Base-by-base conservation (phyloP, 2,888 invertebrate species). In the Blastobasis adustella region DNA sequence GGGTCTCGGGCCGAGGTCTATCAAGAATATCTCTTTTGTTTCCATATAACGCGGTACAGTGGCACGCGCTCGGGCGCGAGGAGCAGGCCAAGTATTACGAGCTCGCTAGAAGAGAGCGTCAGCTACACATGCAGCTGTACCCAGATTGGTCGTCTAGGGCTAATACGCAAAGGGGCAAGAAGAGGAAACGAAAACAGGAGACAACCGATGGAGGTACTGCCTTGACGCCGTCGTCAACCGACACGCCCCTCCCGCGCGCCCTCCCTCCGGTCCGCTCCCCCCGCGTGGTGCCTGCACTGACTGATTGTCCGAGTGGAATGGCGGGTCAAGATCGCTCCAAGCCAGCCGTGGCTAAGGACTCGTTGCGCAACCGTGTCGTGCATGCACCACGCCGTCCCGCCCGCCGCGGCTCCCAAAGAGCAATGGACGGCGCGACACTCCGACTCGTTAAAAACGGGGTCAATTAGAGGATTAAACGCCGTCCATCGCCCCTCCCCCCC, bases 61-160 rank as follows among this genome's bases (percentile, higher is more conserved):
- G 99, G 99, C 99, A 99, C 93, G 97, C 98, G 89, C 94, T 99
- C 92, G 96, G 97, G 90, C 95, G 98, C 90, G 97, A 97, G 90
- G 98, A 99, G 92, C 98, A 99, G 92, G 96, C 97, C 90, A 98
- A 98, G 92, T 98, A 99, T 94, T 98, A 98, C 93, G 98, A 98
- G 91, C 93, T 98, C 94, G 98, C 98, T 82, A 93, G 97, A 88
- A 95, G 97, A 90, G 98, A 98, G 91, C 94, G 98, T 90, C 98
- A 98, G 92, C 94, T 97, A 88, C 99, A 99, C 92, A 95, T 97
- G 95, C 97, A 98, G 93, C 94, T 97, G 91, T 98, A 99, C 92
- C 98, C 98, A 84, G 97, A 98, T 92, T 99, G 98, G 98, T 96
- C 96, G 91, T 96, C 96, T 91, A 98, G 99, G 90, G 95, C 98